phyloP scores from a whole-genome alignment of 2,113 vertebrate genomes.

The Ophthalmolycus amberensis region DNA sequence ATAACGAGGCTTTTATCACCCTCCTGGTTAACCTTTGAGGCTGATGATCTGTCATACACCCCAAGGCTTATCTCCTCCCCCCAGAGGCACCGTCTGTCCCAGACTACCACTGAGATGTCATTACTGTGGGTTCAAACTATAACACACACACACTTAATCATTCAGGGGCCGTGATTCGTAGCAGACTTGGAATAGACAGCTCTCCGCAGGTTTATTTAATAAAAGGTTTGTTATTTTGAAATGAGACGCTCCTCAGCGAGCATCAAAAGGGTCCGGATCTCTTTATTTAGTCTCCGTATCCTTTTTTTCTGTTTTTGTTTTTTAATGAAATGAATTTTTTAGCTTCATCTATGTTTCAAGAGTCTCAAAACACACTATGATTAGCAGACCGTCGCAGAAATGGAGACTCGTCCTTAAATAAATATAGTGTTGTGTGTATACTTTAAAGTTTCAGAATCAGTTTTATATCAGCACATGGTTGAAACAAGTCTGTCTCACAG shows the following conservation, averaged over 20 bases:
- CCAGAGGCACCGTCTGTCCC: conserved; percentile 47
- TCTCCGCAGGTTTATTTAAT: conserved; percentile 24
- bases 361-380: background rate
- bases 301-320: background rate
- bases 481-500: background rate
- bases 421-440: background rate
- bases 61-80: conserved; percentile 62
- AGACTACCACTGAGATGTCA: conserved; percentile 59
- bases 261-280: conserved; percentile 1
- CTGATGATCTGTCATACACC: conserved; percentile 65
- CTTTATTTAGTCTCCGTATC: background rate
- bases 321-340: background rate
- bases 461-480: background rate
- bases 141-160: conserved; percentile 26
- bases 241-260: conserved; percentile 4
- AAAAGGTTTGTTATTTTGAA: conserved; percentile 22
- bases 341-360: conserved; percentile 15
- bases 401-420: background rate
- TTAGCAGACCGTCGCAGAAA: background rate
- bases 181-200: conserved; percentile 25
- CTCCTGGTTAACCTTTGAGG: conserved; percentile 73
- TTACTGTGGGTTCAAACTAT: conserved; percentile 41
- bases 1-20: conserved; percentile 69
- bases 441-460: background rate
- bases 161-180: conserved; percentile 6